Evolutionary conservation across 2,888 invertebrate genomes (phyloP), one percentile per base, ranked within the genome.

Genomic region (Nemotelus nigrinus): DNA sequence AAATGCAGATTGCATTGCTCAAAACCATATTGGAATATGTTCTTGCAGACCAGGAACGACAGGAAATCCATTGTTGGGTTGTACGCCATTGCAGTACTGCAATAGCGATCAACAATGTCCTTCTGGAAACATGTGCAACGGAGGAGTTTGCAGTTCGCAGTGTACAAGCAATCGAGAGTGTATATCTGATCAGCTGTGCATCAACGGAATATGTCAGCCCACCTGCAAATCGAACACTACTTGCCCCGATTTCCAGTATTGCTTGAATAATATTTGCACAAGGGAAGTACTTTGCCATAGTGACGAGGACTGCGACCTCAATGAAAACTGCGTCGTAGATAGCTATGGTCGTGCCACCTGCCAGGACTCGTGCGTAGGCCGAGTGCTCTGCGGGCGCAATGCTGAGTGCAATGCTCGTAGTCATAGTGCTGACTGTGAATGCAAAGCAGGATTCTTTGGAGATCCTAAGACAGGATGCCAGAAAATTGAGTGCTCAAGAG

Each of bases 241-340:
- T 10, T 97, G 96, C 82, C 95, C 96, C 0, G 93, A 95, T 80
- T 93, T 93, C 84, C 95, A 96, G 84, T 94, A 91, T 83, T 96
- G 96, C 83, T 89, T 90, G 80, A 95, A 96, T 83, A 94, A 92
- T 83, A 94, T 96, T 80, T 96, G 96, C 84, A 92, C 92, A 3
- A 94, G 94, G 87, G 94, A 96, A 87, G 87, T 93, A 39, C 91
- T 93, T 80, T 97, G 96, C 83, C 88, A 89, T 77, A 88, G 89
- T 2, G 91, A 95, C 82, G 87, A 89, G 6, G 95, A 96, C 82
- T 97, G 96, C 84, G 89, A 88, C 2, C 87, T 89, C 68, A 90
- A 91, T 80, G 94, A 96, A 85, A 91, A 91, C 82, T 97, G 96
- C 83, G 84, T 90, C 41, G 88, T 90, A 10, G 90, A 89, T 79